Base-by-base conservation (phyloP, 2,888 invertebrate genomes). In the Phalera bucephala region DNA sequence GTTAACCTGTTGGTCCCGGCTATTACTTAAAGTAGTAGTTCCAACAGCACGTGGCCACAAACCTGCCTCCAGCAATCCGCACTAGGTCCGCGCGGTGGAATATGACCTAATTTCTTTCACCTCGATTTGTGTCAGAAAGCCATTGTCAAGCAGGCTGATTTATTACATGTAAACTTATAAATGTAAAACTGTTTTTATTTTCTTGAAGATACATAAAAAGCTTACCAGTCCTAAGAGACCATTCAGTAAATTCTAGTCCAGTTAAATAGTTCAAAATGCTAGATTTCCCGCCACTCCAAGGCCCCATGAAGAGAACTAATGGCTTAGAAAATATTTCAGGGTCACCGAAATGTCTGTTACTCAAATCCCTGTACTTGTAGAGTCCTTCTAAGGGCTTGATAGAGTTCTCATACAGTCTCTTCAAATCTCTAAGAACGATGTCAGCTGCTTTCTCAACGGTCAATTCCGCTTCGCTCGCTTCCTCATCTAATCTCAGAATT, bases 281-380 rank as follows among this genome's bases (percentile, higher is more conserved):
- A 1, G 97, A 97, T 88, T 98, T 98, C 48, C 98, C 98, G 40
- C 97, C 97, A 68, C 97, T 97, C 96, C 97, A 98, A 22, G 98
- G 97, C 25, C 98, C 98, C 95, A 98, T 96, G 69, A 98, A 96
- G 3, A 98, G 91, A 33, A 98, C 93, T 68, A 98, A 88, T 1
- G 98, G 98, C 71, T 97, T 98, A 2, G 97, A 96, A 79, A 97
- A 97, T 69, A 98, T 97, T 91, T 98, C 97, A 1, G 97, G 95
- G 86, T 98, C 98, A 68, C 96, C 95, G 69, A 97, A 96, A 82
- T 96, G 96, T 52, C 97, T 92, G 76, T 97, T 97, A 74, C 97
- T 97, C 38, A 98, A 91, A 78, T 97, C 97, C 62, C 96, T 93
- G 73, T 97, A 98, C 76, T 96, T 97, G 81, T 97, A 98, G 17